These are phyloP conservation scores for Drosophila lacicola DNA, from an alignment of 2,888 invertebrate genomes.

Conservation along the genomic window DNA sequence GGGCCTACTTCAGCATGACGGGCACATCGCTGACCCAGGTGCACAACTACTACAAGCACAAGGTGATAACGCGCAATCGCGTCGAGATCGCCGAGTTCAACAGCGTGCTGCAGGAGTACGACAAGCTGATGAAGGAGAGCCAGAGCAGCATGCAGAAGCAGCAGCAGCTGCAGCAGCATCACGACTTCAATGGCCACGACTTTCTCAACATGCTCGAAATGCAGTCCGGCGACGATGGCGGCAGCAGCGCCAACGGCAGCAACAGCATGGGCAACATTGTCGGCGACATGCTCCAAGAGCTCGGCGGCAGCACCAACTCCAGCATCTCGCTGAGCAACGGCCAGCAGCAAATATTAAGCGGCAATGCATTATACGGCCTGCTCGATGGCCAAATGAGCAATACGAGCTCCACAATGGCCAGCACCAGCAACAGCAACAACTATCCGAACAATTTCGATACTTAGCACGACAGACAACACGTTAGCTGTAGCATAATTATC, in stretches of 20 bases:
- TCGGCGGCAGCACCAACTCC: constrained; percentile 63
- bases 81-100: constrained; percentile 83
- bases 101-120: constrained; percentile 83
- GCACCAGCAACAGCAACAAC: constrained; percentile 21
- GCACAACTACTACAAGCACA: constrained; percentile 84
- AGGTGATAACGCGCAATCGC: constrained; percentile 82
- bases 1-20: constrained; percentile 80
- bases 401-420: constrained; percentile 40
- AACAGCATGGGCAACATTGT: constrained; percentile 57
- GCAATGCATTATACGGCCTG: constrained; percentile 55
- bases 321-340: constrained; percentile 48
- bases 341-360: constrained; percentile 44
- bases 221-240: constrained; percentile 51
- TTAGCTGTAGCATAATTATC: too few relatives aligned
- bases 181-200: constrained; percentile 82
- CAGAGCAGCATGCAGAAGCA: constrained; percentile 82
- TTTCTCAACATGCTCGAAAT: constrained; percentile 83
- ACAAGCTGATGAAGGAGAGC: constrained; percentile 84
- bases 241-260: constrained; percentile 66
- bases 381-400: constrained; percentile 57
- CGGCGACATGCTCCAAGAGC: constrained; percentile 64
- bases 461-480: background rate
- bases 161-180: constrained; percentile 34
- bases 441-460: constrained; percentile 46
- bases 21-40: constrained; percentile 82